A percentile compares a stretch with the other conserved stretches of the same genome.
Evolutionary conservation across 2,797 vertebrate species (phyloP).

Genomic region (Sebastes miniatus): DNA sequence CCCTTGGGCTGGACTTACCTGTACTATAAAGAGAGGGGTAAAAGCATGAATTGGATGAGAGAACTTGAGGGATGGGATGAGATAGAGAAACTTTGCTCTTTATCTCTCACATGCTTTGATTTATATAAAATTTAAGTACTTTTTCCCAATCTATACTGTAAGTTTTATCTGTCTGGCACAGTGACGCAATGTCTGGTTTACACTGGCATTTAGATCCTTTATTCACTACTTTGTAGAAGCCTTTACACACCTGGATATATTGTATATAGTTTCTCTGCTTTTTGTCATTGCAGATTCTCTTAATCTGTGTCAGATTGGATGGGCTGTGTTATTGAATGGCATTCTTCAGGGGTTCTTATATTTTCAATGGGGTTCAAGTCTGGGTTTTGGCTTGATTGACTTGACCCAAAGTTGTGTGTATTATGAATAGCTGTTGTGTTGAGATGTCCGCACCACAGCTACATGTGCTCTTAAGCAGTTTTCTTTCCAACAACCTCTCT

Average conservation of each 20-base stretch:
- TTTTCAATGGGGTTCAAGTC: neutral
- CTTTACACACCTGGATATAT: neutral
- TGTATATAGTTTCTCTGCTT: neutral
- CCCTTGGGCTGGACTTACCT: slow-evolving; percentile 3
- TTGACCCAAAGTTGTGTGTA: neutral
- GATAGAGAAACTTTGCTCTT: neutral
- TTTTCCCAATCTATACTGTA: neutral
- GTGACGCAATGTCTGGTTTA: neutral
- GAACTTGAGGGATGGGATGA: neutral
- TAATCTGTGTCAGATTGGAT: neutral
- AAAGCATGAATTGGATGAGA: neutral
- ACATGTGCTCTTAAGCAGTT: neutral
- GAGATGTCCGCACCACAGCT: neutral
- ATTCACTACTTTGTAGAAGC: neutral
- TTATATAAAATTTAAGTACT: neutral
- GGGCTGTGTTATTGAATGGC: neutral
- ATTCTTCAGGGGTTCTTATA: neutral
- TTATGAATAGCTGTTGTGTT: neutral
- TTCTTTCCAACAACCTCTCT: neutral
- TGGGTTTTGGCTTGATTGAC: neutral
- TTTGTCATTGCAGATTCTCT: neutral
- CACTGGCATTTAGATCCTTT: neutral
- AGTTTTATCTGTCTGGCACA: neutral
- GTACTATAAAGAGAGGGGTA: neutral
- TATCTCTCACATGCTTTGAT: neutral